Evolutionary conservation across 1,140 invertebrate genomes (phyloP).

Genomic region (Myzus persicae): DNA sequence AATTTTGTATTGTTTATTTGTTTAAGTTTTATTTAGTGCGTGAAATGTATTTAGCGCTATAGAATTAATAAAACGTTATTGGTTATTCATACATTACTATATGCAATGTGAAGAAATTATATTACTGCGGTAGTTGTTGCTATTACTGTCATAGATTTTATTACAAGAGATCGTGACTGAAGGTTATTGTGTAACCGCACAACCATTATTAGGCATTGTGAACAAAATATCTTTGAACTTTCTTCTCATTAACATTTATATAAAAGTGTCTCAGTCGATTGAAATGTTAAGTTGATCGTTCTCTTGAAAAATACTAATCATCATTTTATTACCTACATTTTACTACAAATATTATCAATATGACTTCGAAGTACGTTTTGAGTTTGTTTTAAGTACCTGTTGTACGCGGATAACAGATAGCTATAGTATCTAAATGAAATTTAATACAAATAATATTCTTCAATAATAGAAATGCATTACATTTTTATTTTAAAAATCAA

Average conservation of each 20-base stretch:
- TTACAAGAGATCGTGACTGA: constrained; percentile 30
- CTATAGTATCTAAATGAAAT: background rate
- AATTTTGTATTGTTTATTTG: background rate
- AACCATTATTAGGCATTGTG: background rate
- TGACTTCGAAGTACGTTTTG: background rate
- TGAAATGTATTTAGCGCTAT: background rate
- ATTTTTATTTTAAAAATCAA: background rate
- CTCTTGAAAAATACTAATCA: constrained; percentile 12
- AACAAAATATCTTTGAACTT: constrained; percentile 29
- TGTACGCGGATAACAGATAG: background rate
- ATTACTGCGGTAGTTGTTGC: background rate
- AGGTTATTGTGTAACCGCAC: constrained; percentile 12
- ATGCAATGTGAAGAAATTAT: background rate
- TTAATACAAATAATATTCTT: background rate
- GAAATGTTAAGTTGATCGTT: background rate
- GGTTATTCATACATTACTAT: background rate
- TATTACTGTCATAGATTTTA: background rate
- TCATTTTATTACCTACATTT: background rate
- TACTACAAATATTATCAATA: background rate
- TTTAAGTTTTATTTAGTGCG: background rate
- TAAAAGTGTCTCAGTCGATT: background rate
- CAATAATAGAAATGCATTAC: background rate
- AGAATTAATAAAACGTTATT: background rate
- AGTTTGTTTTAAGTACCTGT: background rate
- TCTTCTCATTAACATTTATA: constrained; percentile 43